Evolutionary conservation across 2,113 vertebrate genomes (phyloP).

Genomic region (Albula glossodonta): DNA sequence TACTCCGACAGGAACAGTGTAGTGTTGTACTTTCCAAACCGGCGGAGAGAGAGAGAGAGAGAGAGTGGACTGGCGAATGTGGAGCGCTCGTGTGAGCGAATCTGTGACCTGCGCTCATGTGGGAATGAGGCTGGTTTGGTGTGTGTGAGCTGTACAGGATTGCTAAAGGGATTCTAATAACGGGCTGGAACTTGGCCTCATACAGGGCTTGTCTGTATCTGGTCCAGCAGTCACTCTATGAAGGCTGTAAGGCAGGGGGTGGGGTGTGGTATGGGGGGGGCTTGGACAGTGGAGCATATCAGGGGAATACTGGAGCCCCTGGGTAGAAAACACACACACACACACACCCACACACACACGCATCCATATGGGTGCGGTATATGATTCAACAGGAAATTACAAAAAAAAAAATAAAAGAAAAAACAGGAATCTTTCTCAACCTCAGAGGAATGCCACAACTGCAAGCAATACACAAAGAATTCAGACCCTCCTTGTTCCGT

Average conservation of each 20-base stretch:
- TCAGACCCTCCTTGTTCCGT: conserved; percentile 10
- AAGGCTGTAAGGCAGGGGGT: not conserved
- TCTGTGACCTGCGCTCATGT: not conserved
- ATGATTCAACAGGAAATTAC: conserved; percentile 37
- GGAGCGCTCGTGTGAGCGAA: not conserved
- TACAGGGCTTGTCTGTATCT: not conserved
- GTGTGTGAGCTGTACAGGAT: not conserved
- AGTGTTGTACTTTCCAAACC: not conserved
- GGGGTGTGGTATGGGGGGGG: not conserved
- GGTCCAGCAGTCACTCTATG: not conserved
- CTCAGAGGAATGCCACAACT: conserved; percentile 24
- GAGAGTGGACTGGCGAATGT: no score
- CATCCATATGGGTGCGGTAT: not conserved
- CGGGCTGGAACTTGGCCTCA: no score
- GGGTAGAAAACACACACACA: not conserved
- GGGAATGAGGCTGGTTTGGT: not conserved
- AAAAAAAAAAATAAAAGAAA: conserved; percentile 23
- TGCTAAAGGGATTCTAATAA: not conserved
- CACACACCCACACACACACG: not conserved
- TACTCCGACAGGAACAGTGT: conserved; percentile 14
- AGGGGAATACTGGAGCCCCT: not conserved
- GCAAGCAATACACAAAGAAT: conserved; percentile 18
- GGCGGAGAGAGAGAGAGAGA: no score
- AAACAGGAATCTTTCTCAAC: conserved; percentile 23
- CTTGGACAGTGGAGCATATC: not conserved